Evolutionary conservation across 1,140 invertebrate genomes (phyloP).

Genomic region (Diuraphis noxia): DNA sequence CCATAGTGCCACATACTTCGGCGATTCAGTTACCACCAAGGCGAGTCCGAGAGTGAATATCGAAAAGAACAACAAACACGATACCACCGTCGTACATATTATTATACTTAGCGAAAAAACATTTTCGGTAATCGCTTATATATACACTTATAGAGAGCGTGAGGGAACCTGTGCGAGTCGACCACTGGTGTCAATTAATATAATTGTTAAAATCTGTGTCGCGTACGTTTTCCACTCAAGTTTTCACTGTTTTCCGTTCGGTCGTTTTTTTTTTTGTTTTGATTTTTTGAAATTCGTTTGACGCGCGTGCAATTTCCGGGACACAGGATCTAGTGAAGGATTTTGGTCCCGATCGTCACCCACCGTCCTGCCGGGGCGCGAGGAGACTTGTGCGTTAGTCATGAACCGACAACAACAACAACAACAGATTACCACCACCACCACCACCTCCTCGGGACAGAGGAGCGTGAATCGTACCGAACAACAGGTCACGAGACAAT

Average conservation of each 20-base stretch:
- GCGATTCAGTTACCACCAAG: slow-evolving; percentile 50
- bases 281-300: not conserved
- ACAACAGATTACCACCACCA: not conserved
- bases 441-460: not conserved
- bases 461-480: slow-evolving; percentile 30
- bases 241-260: not conserved
- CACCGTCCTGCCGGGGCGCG: not conserved
- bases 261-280: not conserved
- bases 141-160: not conserved
- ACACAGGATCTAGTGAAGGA: not conserved
- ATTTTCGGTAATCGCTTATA: slow-evolving; percentile 22
- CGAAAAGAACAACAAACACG: not conserved
- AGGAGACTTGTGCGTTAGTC: not conserved
- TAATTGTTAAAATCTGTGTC: not conserved
- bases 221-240: not conserved
- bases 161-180: not conserved
- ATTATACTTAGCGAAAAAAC: not conserved
- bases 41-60: slow-evolving; percentile 31
- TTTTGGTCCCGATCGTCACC: not conserved
- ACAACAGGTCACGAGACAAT: slow-evolving; percentile 50
- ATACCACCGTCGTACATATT: not conserved
- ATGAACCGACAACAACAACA: slow-evolving; percentile 24
- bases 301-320: not conserved
- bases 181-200: not conserved
- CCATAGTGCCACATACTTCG: slow-evolving; percentile 27